Conservation (phyloP, 2,888 invertebrate genomes). For the Argynnis bischoffii region DNA sequence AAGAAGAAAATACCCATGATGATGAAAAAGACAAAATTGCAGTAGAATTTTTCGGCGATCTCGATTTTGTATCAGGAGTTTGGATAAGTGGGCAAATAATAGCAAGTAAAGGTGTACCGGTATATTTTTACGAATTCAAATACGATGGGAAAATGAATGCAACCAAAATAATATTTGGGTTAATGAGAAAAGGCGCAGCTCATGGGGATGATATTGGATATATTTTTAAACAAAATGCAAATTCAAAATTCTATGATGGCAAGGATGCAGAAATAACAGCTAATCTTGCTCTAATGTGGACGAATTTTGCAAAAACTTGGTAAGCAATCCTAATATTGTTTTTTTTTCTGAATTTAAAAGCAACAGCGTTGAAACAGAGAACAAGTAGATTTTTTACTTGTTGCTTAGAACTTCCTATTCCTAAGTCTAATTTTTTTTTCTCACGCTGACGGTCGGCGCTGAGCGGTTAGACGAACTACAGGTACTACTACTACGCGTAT, state of each 20-base stretch:
- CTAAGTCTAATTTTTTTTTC: no score
- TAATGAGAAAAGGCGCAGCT: constrained; percentile 48
- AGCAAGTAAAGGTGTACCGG: constrained; percentile 44
- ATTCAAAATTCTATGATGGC: constrained; percentile 36
- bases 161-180: constrained; percentile 43
- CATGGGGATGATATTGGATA: constrained; percentile 51
- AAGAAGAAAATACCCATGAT: constrained; percentile 29
- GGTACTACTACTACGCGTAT: no score
- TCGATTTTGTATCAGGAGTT: constrained; percentile 53
- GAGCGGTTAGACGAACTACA: no score
- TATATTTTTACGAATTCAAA: constrained; percentile 54
- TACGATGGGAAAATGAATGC: constrained; percentile 54
- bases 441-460: no score
- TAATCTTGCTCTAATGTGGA: constrained; percentile 56
- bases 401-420: neutral
- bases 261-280: constrained; percentile 41
- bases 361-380: neutral
- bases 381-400: neutral
- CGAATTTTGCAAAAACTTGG: constrained; percentile 59
- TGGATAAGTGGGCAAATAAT: constrained; percentile 47
- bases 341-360: neutral
- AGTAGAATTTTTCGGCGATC: constrained; percentile 56
- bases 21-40: constrained; percentile 46
- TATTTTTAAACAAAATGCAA: constrained; percentile 35
- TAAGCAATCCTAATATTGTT: constrained; percentile 38